Base-by-base conservation (phyloP, 2,797 vertebrate genomes). In the Erpetoichthys calabaricus region DNA sequence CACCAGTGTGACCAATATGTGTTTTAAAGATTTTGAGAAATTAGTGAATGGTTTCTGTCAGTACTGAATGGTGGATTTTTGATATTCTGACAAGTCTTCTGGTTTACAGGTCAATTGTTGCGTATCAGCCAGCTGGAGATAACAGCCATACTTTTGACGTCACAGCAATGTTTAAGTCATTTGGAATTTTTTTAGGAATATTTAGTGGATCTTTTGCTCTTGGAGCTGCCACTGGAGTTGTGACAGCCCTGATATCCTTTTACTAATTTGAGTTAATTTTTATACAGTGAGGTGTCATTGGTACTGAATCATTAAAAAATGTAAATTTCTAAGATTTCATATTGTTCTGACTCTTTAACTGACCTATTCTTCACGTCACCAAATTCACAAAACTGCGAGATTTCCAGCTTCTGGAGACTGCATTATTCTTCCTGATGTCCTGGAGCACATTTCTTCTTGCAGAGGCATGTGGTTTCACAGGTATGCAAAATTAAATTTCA, bases 231-330 rank as follows among this genome's bases (percentile, higher is more conserved):
- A 98, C 92, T 0, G 95, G 93, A 62, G 74, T 97, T 51, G 82
- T 96, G 65, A 98, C 95, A 3, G 92, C 94, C 63, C 85, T 98
- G 70, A 98, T 98, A 98, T 98, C 95, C 81, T 87, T 92, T 84
- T 64, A 51, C 43, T 42, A 49, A 7, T 49, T 7, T 49, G 3
- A 3, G 47, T 7, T 7, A 4, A 49, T 41, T 9, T 47, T 45
- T 9, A 3, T 8, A 42, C 56, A 8, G 25, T 41, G 49, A 7
- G 3, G 5, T 25, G 8, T 5, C 50, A 51, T 51, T 51, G n/a
- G 41, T 50, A 51, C n/a, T 51, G 50, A 51, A 51, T 51, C 9
- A 6, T 5, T 9, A n/a, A 9, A 9, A 51, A 9, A 6, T 6
- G 57, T 8, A 10, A 47, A 25, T 51, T 58, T 9, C 57, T 46